Base-by-base conservation (phyloP, 2,888 invertebrate genomes). In the Hecatera dysodea region DNA sequence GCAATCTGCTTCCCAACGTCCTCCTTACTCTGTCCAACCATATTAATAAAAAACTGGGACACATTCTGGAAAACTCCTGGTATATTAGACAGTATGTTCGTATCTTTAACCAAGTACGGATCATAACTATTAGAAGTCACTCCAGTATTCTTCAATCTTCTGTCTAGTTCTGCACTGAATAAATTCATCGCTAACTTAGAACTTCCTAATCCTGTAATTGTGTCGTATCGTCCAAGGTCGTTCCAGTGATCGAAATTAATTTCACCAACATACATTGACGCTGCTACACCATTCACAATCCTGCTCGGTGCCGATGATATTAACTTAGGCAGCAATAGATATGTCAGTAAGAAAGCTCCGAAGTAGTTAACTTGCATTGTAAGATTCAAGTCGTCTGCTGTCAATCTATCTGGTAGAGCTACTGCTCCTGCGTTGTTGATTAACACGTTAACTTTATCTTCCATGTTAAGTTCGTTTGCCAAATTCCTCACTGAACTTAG, bases 361-460 rank as follows among this genome's bases (percentile, higher is more conserved):
- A 97, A 97, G 88, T 97, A 97, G 88, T 98, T 98, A 61, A 97
- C 96, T 87, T 97, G 97, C 96, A 97, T 97, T 2, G 96, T 96
- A 2, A 96, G 88, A 79, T 97, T 97, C 39, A 98, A 90, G 1
- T 97, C 97, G 80, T 98, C 97, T 81, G 96, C 95, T 0, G 97
- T 97, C 22, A 95, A 88, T 65, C 87, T 92, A 67, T 95, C 93
- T 0, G 94, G 92, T 0, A 94, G 81, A 0, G 90, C 94, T 1
- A 93, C 85, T 0, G 96, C 92, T n/a, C 97, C 97, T 1, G 97
- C 97, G 82, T 97, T 97, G 87, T 97, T 97, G 64, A 97, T 87
- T 27, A 97, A 88, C 8, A 96, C 92, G 82, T 97, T 94, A 27
- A 97, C 80, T 62, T 88, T 88, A 2, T 88, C 84, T 87, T 96